Conservation (phyloP, 1,140 invertebrate genomes). For the Globodera rostochiensis region DNA sequence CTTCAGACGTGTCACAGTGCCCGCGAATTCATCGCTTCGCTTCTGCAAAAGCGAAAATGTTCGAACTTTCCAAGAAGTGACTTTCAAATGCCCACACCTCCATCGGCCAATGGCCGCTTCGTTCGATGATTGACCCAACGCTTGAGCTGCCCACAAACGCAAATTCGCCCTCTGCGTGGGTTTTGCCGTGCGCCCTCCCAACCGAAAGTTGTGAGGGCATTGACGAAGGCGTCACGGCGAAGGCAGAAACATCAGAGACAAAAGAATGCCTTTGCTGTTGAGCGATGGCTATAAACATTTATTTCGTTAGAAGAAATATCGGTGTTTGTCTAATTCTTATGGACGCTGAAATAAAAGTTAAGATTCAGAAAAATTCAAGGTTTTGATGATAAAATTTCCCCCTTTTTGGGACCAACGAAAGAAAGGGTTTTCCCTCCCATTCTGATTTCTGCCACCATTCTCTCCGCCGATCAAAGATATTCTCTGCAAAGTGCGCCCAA, state of each 20-base stretch:
- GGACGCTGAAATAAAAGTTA: too few species aligned
- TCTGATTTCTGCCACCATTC: too few species aligned
- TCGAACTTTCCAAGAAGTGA: neutral
- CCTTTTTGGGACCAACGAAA: too few species aligned
- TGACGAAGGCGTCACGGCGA: too few species aligned
- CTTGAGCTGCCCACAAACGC: neutral
- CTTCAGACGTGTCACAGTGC: neutral
- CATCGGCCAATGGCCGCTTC: neutral
- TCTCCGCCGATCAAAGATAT: too few species aligned
- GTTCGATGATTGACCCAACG: slow-evolving; percentile 10
- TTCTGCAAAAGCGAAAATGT: neutral
- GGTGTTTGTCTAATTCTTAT: too few species aligned
- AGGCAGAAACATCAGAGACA: neutral
- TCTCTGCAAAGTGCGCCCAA: neutral
- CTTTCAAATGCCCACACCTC: neutral
- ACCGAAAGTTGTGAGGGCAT: neutral
- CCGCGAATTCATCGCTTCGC: neutral
- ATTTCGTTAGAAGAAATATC: neutral
- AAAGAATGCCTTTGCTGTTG: neutral
- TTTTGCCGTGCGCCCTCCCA: neutral
- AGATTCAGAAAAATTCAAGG: too few species aligned
- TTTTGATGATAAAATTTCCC: too few species aligned
- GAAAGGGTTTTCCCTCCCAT: too few species aligned
- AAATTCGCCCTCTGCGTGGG: neutral
- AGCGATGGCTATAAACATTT: neutral